Base-by-base conservation (phyloP, 2,797 vertebrate species). In the Gastrophryne carolinensis region DNA sequence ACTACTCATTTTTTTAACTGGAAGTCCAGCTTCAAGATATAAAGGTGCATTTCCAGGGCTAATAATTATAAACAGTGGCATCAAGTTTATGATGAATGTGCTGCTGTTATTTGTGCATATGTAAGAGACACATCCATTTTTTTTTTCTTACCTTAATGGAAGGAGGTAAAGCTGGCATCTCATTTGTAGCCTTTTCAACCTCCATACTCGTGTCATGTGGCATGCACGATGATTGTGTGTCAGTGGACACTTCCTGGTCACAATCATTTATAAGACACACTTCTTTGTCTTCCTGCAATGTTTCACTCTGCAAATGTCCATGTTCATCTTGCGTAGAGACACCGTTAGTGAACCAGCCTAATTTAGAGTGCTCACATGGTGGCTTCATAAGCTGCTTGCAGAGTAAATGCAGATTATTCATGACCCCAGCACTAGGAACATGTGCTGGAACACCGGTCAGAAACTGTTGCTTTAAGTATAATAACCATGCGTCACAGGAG, bases 401-500 rank as follows among this genome's bases (percentile, higher is more conserved):
- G 2, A 70, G 2, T 5, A 7, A 19, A 4, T 64, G 34, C 35
- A 77, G 23, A 26, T 23, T 47, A 37, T 71, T 19, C 15, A 19
- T 11, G 6, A 71, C 58, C 2, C 29, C 19, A 19, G 50, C 12
- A 11, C 49, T 70, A 10, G 23, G 6, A 3, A 17, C 1, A 2
- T 11, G 11, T 5, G 3, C n/a, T 11, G 56, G 19, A 0, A 39
- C 26, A 2, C 30, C 29, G 29, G 10, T 27, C 12, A 64, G 19
- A 5, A 77, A 62, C 7, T 52, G 9, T 24, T 54, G 29, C 13
- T 34, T 71, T 10, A 64, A 39, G 15, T 32, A 44, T 2, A 47
- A 27, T 9, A 77, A 15, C 74, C 74, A 77, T 1, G n/a, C 34
- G 34, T 77, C 74, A 27, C 58, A 64, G 29, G 17, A 57, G 15